Conservation (phyloP, 2,113 vertebrate genomes). For the Tichodroma muraria region DNA sequence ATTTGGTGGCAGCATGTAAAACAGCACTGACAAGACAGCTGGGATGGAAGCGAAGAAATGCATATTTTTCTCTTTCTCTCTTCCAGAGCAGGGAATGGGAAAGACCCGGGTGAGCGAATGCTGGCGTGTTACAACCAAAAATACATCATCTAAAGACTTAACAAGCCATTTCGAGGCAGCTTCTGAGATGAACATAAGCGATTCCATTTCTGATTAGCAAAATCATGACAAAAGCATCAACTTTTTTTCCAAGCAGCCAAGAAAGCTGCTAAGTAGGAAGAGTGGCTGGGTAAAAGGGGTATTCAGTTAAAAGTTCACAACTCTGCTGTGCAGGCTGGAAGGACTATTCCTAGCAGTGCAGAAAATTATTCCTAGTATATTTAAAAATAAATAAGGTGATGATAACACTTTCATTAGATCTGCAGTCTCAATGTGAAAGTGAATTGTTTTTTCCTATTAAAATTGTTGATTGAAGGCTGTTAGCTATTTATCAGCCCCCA, state of each 20-base stretch:
- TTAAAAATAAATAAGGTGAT: conserved; percentile 67
- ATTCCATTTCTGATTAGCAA: conserved; percentile 68
- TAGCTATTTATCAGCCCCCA: conserved; percentile 60
- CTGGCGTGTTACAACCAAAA: conserved; percentile 6
- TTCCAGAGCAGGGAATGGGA: conserved; percentile 33
- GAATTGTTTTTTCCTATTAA: conserved; percentile 61
- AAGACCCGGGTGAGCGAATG: neutral
- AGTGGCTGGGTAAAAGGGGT: neutral
- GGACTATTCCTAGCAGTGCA: neutral
- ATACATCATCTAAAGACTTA: conserved; percentile 28
- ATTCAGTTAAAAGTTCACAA: conserved; percentile 39
- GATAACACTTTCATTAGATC: conserved; percentile 50
- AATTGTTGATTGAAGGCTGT: conserved; percentile 67
- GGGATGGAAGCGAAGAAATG: conserved; percentile 66
- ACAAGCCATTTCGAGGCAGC: conserved; percentile 27
- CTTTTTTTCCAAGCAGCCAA: conserved; percentile 16
- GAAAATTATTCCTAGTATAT: neutral
- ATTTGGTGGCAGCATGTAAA: conserved; percentile 72
- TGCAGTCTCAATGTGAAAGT: neutral
- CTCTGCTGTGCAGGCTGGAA: neutral
- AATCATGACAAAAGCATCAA: conserved; percentile 56
- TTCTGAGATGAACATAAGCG: conserved; percentile 27
- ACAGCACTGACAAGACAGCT: conserved; percentile 71
- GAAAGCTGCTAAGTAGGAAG: conserved; percentile 3
- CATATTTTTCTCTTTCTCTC: conserved; percentile 48